A percentile compares a stretch with the other conserved stretches of the same genome.
phyloP scores from a whole-genome alignment of 2,888 invertebrate species.

The Myopa tessellatipennis region DNA sequence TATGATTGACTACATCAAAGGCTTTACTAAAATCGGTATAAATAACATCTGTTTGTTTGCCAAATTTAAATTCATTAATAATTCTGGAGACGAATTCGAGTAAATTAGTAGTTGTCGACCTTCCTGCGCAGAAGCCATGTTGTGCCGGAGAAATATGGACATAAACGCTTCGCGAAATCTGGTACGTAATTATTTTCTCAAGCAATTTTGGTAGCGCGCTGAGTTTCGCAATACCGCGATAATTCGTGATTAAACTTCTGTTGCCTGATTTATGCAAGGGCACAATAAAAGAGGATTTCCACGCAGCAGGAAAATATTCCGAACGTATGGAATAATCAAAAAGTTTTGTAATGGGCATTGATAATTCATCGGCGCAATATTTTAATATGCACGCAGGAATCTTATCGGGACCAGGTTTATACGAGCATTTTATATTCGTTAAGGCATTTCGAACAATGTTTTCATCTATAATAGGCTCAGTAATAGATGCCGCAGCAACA shows the following conservation, averaged over 20 bases:
- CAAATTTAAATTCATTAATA: no score
- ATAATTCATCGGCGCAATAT: not conserved
- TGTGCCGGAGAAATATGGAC: not conserved
- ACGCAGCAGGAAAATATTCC: not conserved
- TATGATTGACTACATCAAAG: no score
- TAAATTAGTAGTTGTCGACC: slow-evolving; percentile 1
- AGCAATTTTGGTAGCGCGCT: not conserved
- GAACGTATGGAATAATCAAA: not conserved
- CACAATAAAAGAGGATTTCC: slow-evolving; percentile 4
- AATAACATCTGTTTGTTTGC: no score
- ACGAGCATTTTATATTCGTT: no score
- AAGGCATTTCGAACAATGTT: no score
- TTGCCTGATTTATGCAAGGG: not conserved
- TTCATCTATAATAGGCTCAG: no score
- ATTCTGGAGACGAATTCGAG: not conserved
- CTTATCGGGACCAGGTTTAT: not conserved
- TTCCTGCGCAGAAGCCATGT: no score
- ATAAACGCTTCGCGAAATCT: not conserved
- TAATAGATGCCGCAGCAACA: no score
- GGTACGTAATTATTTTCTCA: not conserved
- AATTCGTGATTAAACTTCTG: not conserved
- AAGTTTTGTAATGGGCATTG: not conserved
- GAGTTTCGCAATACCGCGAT: not conserved
- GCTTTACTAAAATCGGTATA: no score
- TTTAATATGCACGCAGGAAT: not conserved